Percentiles rank a stretch among this genome's conserved stretches.
phyloP scores from a whole-genome alignment of 2,797 vertebrate species.

The Sebastes trivittatus region DNA sequence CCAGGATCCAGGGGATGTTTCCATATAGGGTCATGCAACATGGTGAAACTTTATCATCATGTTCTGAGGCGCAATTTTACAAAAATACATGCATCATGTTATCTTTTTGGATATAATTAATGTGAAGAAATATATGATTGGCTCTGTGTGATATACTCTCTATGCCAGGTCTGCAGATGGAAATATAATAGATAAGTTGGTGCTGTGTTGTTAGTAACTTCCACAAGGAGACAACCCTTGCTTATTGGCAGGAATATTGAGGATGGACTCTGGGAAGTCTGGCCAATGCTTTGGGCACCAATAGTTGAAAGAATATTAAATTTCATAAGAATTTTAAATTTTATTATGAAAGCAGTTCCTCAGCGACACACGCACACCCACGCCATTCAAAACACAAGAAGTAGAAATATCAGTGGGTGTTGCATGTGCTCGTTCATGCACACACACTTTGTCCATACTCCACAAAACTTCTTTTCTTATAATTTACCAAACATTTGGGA shows the following conservation, averaged over 20 bases:
- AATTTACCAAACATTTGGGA: constrained; percentile 63
- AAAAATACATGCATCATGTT: constrained; percentile 82
- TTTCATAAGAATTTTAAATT: constrained; percentile 51
- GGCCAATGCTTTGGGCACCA: constrained; percentile 65
- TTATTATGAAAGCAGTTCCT: constrained; percentile 66
- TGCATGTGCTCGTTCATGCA: constrained; percentile 67
- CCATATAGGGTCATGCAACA: constrained; percentile 77
- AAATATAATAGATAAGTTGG: constrained; percentile 61
- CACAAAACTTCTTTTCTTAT: constrained; percentile 50
- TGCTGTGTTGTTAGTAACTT: constrained; percentile 62
- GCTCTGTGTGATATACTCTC: constrained; percentile 64
- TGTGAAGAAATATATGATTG: constrained; percentile 74
- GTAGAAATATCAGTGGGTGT: constrained; percentile 71
- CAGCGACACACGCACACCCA: constrained; percentile 53
- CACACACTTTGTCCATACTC: constrained; percentile 53
- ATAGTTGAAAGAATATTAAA: constrained; percentile 65
- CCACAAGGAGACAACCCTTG: constrained; percentile 52
- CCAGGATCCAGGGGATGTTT: constrained; percentile 71
- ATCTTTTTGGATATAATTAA: constrained; percentile 71
- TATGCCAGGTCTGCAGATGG: constrained; percentile 63
- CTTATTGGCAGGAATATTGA: constrained; percentile 66
- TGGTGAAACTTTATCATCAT: constrained; percentile 70
- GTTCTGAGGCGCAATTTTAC: constrained; percentile 74
- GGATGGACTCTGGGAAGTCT: constrained; percentile 59
- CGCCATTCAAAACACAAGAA: constrained; percentile 68